These are phyloP conservation scores for Rallus crepitans DNA, from an alignment of 2,797 vertebrate species.

Conservation along the genomic window DNA sequence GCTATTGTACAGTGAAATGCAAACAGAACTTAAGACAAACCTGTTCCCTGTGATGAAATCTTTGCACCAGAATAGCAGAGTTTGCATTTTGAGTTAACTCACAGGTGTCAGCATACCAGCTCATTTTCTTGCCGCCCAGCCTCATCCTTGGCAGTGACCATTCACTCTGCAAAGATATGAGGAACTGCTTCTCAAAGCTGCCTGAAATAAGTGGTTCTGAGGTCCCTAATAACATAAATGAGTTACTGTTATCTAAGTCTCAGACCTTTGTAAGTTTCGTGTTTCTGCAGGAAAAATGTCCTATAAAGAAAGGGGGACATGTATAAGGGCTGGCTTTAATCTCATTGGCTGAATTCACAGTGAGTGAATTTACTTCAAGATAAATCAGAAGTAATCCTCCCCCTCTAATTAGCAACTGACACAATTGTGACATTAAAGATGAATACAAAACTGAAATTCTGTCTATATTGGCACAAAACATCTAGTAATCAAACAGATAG, in stretches of 20 bases:
- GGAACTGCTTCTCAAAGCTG: not conserved
- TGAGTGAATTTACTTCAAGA: not conserved
- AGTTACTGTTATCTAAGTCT: not conserved
- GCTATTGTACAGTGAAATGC: not conserved
- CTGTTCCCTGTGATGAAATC: not conserved
- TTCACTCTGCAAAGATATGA: not conserved
- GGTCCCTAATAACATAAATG: not conserved
- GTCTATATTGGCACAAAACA: not conserved
- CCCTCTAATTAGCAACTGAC: not conserved
- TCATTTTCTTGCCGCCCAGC: not conserved
- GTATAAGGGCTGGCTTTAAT: not conserved
- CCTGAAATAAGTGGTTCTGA: not conserved
- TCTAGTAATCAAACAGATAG: not conserved
- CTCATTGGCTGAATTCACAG: not conserved
- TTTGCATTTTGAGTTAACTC: not conserved
- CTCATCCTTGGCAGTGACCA: not conserved
- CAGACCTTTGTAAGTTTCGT: not conserved
- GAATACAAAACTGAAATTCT: not conserved
- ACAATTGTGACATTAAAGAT: not conserved
- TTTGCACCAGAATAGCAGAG: not conserved
- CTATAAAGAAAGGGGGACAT: rapidly evolving
- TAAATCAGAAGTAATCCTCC: not conserved
- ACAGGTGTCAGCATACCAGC: not conserved
- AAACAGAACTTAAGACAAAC: not conserved
- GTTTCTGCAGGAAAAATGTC: not conserved